These are phyloP conservation scores for Nyctibius grandis DNA, from an alignment of 2,797 vertebrate species.

Conservation along the genomic window DNA sequence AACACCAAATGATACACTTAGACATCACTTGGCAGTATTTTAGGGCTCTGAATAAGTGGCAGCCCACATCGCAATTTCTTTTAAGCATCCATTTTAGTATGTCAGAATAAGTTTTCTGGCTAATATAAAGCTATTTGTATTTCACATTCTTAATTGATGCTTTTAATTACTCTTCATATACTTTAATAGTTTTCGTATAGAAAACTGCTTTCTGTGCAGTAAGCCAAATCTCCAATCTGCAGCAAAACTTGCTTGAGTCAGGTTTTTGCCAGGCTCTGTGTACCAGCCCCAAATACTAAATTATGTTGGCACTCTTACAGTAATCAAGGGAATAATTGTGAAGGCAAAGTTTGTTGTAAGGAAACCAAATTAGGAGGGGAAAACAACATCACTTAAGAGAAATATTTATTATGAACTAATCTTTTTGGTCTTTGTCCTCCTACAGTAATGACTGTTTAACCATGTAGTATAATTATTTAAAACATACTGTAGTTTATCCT, in stretches of 20 bases:
- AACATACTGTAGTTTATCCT: slow-evolving; percentile 13
- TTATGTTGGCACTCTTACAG: slow-evolving; percentile 48
- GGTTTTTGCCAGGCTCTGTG: slow-evolving; percentile 43
- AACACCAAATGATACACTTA: background rate
- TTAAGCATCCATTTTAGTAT: slow-evolving; percentile 16
- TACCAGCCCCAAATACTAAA: slow-evolving; percentile 54
- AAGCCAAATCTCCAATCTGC: slow-evolving; percentile 23
- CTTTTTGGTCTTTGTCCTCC: slow-evolving; percentile 23
- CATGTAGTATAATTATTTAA: slow-evolving; percentile 40
- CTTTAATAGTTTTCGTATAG: slow-evolving; percentile 58
- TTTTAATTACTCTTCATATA: slow-evolving; percentile 70
- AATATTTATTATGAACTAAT: slow-evolving; percentile 56
- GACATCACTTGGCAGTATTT: background rate
- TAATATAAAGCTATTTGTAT: slow-evolving; percentile 64
- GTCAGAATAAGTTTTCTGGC: slow-evolving; percentile 53
- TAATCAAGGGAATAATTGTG: slow-evolving; percentile 57
- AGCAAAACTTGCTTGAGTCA: slow-evolving; percentile 65
- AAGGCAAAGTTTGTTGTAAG: slow-evolving; percentile 56
- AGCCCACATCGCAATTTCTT: slow-evolving; percentile 8
- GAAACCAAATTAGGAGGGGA: slow-evolving; percentile 40
- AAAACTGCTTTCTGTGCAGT: slow-evolving; percentile 64
- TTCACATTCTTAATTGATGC: slow-evolving; percentile 55
- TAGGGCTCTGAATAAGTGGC: background rate
- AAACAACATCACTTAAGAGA: slow-evolving; percentile 23
- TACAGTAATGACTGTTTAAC: slow-evolving; percentile 33